Percentiles rank a stretch among this genome's conserved stretches.
These are phyloP conservation scores for Elysia chlorotica DNA, from an alignment of 1,140 invertebrate species.

Conservation along the genomic window DNA sequence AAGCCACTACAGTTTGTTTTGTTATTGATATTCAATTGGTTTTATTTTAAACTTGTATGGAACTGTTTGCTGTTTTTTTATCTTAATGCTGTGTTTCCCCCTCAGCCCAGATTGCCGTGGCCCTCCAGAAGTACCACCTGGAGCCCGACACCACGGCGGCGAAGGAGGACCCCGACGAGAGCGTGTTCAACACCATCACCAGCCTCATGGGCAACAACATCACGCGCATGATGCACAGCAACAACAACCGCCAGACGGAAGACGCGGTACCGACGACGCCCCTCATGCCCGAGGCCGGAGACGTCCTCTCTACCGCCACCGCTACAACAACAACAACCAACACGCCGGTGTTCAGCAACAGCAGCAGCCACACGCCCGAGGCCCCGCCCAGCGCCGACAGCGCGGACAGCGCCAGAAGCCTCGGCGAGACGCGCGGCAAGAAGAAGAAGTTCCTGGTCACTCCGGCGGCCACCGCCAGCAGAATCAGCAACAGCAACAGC, in stretches of 20 bases:
- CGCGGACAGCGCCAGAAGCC: neutral
- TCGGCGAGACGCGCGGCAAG: neutral
- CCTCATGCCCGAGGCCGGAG: too few relatives aligned
- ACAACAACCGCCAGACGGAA: too few relatives aligned
- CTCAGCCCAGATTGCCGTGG: constrained; percentile 47
- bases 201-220: constrained; percentile 38
- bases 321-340: too few relatives aligned
- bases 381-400: neutral
- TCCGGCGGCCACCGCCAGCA: neutral
- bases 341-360: constrained; percentile 23
- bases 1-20: too few relatives aligned
- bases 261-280: too few relatives aligned
- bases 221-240: constrained; percentile 33
- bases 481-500: neutral
- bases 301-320: too few relatives aligned
- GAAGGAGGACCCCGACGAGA: constrained; percentile 34
- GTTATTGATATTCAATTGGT: too few relatives aligned
- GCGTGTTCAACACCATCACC: constrained; percentile 50
- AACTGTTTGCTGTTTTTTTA: too few relatives aligned
- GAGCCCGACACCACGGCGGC: constrained; percentile 30
- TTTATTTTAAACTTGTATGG: too few relatives aligned
- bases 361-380: neutral
- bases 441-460: neutral
- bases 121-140: constrained; percentile 39
- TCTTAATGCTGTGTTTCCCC: too few relatives aligned